Base-by-base conservation (phyloP, 2,113 vertebrate species). In the Chaetops frenatus region DNA sequence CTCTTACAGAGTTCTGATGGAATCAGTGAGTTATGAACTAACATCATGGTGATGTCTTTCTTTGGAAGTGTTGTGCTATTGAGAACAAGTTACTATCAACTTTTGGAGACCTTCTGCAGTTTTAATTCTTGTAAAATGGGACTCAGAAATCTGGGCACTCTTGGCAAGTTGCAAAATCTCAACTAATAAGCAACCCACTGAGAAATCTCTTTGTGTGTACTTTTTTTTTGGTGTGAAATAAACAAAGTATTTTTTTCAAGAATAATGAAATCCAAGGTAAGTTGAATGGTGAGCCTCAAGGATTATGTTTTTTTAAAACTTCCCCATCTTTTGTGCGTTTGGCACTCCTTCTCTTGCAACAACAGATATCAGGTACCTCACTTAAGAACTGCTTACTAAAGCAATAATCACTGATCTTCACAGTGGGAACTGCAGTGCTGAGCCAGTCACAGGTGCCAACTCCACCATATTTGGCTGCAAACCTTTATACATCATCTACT, bases 401-500 rank as follows among this genome's bases (percentile, higher is more conserved):
- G 96, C 92, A 95, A 86, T 96, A 97, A 96, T 97, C 97, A 95
- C 95, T 97, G 97, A 97, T 98, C 97, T 97, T 95, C 95, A 90
- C 95, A 97, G 97, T 96, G 96, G 91, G 97, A 95, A 22, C 94
- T 95, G 94, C 87, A 42, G 60, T 47, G 72, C 69, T 89, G 84
- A 89, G 94, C 97, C 92, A 84, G 56, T 78, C 88, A 93, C 96
- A 86, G 92, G 69, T 97, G 92, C 94, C 96, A 96, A n/a, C 80
- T 91, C 86, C 86, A 88, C 95, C 95, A 94, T 78, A 88, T 81
- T 94, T 97, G 96, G 92, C 95, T 94, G 76, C 47, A 86, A 73
- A 92, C 33, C 44, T 91, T 94, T 91, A 94, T 94, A 67, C 86
- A 81, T 94, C 92, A 96, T 92, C 90, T 83, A 86, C 88, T 80